Conservation (phyloP, 2,888 invertebrate species). For the Drosophila rellima region DNA sequence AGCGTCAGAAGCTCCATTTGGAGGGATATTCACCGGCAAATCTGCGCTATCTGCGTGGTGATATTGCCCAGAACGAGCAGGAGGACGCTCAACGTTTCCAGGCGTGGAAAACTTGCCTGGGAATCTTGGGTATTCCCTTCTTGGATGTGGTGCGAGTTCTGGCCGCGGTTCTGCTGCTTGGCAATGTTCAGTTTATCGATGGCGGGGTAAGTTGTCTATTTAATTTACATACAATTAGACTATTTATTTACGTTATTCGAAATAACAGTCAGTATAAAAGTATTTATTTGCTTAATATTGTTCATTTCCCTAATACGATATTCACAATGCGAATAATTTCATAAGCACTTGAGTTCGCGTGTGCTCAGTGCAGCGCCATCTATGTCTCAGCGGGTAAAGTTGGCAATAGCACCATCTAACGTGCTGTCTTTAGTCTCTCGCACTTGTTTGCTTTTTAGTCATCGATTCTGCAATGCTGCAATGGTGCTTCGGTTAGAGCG, state of each 20-base stretch:
- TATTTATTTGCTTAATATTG: neutral
- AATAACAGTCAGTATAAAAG: neutral
- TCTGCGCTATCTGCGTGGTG: slow-evolving; percentile 92
- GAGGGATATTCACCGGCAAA: slow-evolving; percentile 94
- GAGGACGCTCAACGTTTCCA: slow-evolving; percentile 93
- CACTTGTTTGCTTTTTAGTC: neutral
- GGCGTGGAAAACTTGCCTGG: slow-evolving; percentile 96
- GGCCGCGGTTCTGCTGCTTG: slow-evolving; percentile 95
- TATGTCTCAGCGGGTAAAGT: neutral
- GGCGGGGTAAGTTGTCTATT: slow-evolving; percentile 86
- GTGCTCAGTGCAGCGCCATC: slow-evolving; percentile 20
- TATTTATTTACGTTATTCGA: neutral
- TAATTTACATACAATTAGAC: neutral
- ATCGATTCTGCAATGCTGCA: rapidly evolving
- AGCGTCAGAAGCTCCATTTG: slow-evolving; percentile 93
- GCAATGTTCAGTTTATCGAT: slow-evolving; percentile 96
- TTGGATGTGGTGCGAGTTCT: slow-evolving; percentile 96
- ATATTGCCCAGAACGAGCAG: slow-evolving; percentile 90
- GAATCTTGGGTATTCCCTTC: slow-evolving; percentile 96
- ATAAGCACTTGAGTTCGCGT: too few relatives aligned
- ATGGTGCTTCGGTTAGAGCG: slow-evolving; percentile 36
- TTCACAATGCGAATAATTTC: neutral
- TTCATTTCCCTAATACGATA: neutral
- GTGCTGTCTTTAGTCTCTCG: rapidly evolving
- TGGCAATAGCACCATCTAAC: slow-evolving; percentile 23